Evolutionary conservation across 2,797 vertebrate genomes (phyloP), one percentile per base, ranked within the genome.

Genomic region (Rhinatrema bivittatum): DNA sequence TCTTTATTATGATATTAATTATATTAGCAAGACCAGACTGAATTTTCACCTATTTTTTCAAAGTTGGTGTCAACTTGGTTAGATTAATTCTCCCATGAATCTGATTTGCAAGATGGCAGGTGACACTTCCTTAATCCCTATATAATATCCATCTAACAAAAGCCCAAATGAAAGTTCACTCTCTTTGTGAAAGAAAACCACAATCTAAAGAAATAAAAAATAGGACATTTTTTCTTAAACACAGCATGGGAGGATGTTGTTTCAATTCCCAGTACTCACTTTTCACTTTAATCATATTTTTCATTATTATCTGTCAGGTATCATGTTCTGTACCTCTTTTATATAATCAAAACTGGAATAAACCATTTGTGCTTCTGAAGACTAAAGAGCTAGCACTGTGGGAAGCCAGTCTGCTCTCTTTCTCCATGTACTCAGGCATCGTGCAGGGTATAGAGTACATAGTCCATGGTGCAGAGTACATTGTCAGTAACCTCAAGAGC

Each of bases 231-330:
- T 61, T 42, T 51, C 41, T 54, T 36, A 31, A 53, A 39, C 5
- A 1, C 21, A 38, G 34, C 31, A 21, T 65, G 25, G 23, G 17
- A 60, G 5, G 5, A 17, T 56, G 36, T 32, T 12, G 26, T 60
- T 48, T 52, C 39, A 53, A 22, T 64, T 64, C 40, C 32, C 29
- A 30, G 16, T 22, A 29, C 33, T 16, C 20, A 7, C 29, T 65
- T 74, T 50, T 38, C 29, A 10, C 14, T 63, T 70, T 62, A 60
- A 52, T 65, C 12, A 48, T 44, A 41, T 54, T 55, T 60, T 58
- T 60, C 27, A 11, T 58, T 56, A 33, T 46, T 64, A 21, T 31
- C 39, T 49, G 36, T 32, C 39, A 34, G 18, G 32, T 56, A 42
- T 46, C 10, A 5, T 29, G 14, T 39, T 42, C 32, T 25, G 35